Evolutionary conservation across 2,888 invertebrate genomes (phyloP), one percentile per base, ranked within the genome.

Genomic region (Geotrupes spiniger): DNA sequence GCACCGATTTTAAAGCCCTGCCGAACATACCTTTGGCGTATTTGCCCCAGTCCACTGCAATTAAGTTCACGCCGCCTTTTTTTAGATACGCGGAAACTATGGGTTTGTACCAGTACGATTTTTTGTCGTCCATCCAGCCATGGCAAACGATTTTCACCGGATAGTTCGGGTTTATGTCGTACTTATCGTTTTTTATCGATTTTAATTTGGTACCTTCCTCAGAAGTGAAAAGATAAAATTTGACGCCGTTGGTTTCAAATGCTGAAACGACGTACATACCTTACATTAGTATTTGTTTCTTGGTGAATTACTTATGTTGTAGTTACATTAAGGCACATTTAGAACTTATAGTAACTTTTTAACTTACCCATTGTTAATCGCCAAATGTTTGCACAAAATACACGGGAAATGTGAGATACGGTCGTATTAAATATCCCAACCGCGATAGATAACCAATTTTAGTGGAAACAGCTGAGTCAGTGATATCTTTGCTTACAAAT

Each of bases 1-100:
- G 58, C 59, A 67, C 68, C 14, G 66, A 56, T 26, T 36, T 46
- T 9, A 49, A 17, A 4, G 46, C 36, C n/a, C 8, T 15, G 10
- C 31, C 27, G 25, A 40, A 52, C 2, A 46, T 14, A 12, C 16
- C 33, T 26, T 42, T 46, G 8, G 52, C 41, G 21, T 41, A 39
- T 28, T 52, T 49, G 11, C 48, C 46, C 52, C 52, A 52, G 25
- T 45, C 42, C 4, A 45, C 42, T 2, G 37, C 31, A 17, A 52
- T 41, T 2, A 52, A 37, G 26, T 52, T 52, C 21, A 31, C 33
- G 15, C 37, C 43, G 3, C 42, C 49, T 25, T 43, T 49, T 15
- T 36, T 21, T 9, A 52, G 29, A 39, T 54, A 56, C 5, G 45
- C 53, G 8, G 42, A 12, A 17, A 54, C 46, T 1, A 51, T 49